These are phyloP conservation scores for Oryzias woworae DNA, from an alignment of 2,113 vertebrate genomes.

Conservation along the genomic window DNA sequence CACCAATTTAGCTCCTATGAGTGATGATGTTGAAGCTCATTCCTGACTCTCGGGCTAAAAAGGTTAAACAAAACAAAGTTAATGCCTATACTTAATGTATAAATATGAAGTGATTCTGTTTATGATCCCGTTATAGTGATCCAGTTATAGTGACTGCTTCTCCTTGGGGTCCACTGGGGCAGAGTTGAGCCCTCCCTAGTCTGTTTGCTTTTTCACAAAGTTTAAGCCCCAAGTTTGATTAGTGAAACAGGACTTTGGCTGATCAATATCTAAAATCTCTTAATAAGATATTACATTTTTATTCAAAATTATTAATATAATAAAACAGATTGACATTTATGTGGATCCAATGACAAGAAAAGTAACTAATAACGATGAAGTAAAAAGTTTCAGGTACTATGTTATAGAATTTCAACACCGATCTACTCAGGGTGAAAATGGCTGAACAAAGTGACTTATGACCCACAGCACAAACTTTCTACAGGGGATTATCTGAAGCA, in stretches of 20 bases:
- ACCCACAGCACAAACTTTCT: constrained; percentile 23
- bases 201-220: constrained; percentile 24
- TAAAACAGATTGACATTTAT: neutral
- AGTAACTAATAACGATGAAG: no score
- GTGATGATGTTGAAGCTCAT: neutral
- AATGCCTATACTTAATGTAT: constrained; percentile 13
- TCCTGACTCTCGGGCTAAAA: neutral
- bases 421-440: no score
- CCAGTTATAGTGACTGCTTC: neutral
- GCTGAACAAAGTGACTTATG: constrained; percentile 8
- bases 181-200: constrained; percentile 2
- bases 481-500: constrained; percentile 33
- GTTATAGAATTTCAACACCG: no score
- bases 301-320: neutral
- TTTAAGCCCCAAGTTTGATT: constrained; percentile 22
- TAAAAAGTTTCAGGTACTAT: no score
- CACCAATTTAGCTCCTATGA: neutral
- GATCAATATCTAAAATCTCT: constrained; percentile 20
- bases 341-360: neutral
- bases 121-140: constrained; percentile 4
- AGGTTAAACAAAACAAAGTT: constrained; percentile 5
- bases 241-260: constrained; percentile 22
- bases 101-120: neutral
- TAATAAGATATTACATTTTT: constrained; percentile 9
- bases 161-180: constrained; percentile 7